Base-by-base conservation (phyloP, 2,797 vertebrate species). In the Mormyrus hasselquistii region DNA sequence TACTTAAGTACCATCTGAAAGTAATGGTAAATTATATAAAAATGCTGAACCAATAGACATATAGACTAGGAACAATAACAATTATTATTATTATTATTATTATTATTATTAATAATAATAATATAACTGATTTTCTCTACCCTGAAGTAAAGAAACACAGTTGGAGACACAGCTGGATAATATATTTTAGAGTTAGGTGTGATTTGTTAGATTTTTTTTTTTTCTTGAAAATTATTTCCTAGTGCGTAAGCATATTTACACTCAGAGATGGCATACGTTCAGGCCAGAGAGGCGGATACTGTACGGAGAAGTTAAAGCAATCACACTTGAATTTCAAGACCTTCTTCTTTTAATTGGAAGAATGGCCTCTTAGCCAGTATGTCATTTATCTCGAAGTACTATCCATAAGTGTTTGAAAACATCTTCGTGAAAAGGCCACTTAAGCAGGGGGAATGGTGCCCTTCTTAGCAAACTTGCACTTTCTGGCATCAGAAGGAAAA, bases 391-490 rank as follows among this genome's bases (percentile, higher is more conserved):
- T 57, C 7, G 34, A 57, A 86, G 83, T 16, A 29, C 10, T 87
- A 87, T n/a, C 53, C 38, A 87, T 59, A 59, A 87, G 34, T 41
- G 29, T 87, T 87, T 57, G 52, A 59, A 57, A 34, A 38, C 53
- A 87, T 87, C 53, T n/a, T 41, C 10, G 38, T 59, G 86, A 87
- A 59, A 87, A 59, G 25, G 50, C 53, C 86, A 87, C 86, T 87
- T 59, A 44, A 38, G 22, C 86, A n/a, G n/a, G 2, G 12, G 86
- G 82, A 25, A 14, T 14, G 9, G 82, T 85, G 47, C 86, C 34
- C 85, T 22, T 87, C 50, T 57, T 9, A 87, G 86, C 8, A 87
- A 87, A 87, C 52, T 41, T 86, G 10, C 38, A 83, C 22, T 86
- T 86, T 55, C n/a, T 84, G 44, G 8, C 19, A 16, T 65, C 59